Conservation (phyloP, 1,140 invertebrate species). For the Papilio aristodemus region DNA sequence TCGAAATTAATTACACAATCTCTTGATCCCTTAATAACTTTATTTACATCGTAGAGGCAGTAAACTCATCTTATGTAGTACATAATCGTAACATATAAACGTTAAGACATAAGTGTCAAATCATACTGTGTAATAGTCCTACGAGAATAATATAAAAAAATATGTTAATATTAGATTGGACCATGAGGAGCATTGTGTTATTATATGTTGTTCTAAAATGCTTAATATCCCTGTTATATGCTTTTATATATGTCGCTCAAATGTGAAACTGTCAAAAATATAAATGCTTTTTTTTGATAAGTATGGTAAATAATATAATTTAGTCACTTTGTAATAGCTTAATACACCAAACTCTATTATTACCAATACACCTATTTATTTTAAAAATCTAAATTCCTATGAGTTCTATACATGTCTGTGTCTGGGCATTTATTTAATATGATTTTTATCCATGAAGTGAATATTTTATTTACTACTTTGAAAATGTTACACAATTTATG, state of each 20-base stretch:
- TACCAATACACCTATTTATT: neutral
- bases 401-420: neutral
- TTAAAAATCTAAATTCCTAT: neutral
- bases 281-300: neutral
- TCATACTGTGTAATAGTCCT: slow-evolving; percentile 43
- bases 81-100: slow-evolving; percentile 32
- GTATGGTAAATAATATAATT: too few species aligned
- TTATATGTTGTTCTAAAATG: slow-evolving; percentile 31
- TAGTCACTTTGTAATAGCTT: too few species aligned
- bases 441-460: slow-evolving; percentile 17
- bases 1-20: slow-evolving; percentile 13
- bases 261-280: neutral
- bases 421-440: slow-evolving; percentile 29
- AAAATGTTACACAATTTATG: neutral
- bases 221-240: neutral
- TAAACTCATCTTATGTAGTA: slow-evolving; percentile 41
- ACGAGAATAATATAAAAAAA: slow-evolving; percentile 31
- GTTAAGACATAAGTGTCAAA: slow-evolving; percentile 37
- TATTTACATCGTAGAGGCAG: slow-evolving; percentile 44
- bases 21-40: slow-evolving; percentile 23
- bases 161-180: slow-evolving; percentile 44
- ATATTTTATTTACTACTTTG: slow-evolving; percentile 23
- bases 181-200: slow-evolving; percentile 44
- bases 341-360: too few species aligned
- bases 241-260: neutral